phyloP scores from a whole-genome alignment of 30 jellyfish, hydroid and myxozoan genomes.

The Pseudorhiza aurosa region DNA sequence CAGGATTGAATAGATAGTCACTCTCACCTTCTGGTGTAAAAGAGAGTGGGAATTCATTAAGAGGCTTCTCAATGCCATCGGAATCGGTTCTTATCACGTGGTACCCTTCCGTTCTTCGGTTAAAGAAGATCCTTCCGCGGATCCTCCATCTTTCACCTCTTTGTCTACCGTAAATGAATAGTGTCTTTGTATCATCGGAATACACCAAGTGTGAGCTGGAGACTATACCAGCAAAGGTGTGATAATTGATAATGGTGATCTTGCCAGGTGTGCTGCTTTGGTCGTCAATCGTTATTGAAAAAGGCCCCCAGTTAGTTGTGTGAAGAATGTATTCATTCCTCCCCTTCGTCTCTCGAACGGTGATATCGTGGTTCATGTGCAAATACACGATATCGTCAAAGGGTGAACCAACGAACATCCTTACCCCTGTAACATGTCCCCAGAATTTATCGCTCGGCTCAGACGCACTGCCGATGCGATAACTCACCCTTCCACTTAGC shows the following conservation, averaged over 20 bases:
- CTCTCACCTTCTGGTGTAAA: conserved; percentile 20
- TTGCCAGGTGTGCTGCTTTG: conserved; percentile 23
- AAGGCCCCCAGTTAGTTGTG: conserved; percentile 21
- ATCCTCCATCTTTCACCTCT: not conserved
- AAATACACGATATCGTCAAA: conserved; percentile 17
- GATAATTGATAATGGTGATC: conserved; percentile 1
- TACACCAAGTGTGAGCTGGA: conserved; percentile 11
- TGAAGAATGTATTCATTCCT: conserved; percentile 9
- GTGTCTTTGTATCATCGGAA: not conserved
- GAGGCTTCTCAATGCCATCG: not conserved
- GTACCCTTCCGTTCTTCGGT: conserved; percentile 28
- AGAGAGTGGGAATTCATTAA: not conserved
- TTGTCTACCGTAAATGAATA: conserved; percentile 23
- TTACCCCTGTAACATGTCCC: conserved; percentile 25
- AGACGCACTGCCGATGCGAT: not conserved
- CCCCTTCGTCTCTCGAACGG: conserved; percentile 28
- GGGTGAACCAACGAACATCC: conserved; percentile 48
- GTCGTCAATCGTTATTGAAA: conserved; percentile 35
- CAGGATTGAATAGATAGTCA: not conserved
- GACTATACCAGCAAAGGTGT: conserved; percentile 7
- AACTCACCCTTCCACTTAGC: not conserved
- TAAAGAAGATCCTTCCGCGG: conserved; percentile 34
- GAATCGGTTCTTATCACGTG: conserved; percentile 9
- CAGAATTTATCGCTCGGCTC: not conserved
- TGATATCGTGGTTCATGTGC: conserved; percentile 20